Percentiles rank a stretch among this genome's conserved stretches.
phyloP scores from a whole-genome alignment of 2,113 vertebrate species.

The Callaeas wilsoni region DNA sequence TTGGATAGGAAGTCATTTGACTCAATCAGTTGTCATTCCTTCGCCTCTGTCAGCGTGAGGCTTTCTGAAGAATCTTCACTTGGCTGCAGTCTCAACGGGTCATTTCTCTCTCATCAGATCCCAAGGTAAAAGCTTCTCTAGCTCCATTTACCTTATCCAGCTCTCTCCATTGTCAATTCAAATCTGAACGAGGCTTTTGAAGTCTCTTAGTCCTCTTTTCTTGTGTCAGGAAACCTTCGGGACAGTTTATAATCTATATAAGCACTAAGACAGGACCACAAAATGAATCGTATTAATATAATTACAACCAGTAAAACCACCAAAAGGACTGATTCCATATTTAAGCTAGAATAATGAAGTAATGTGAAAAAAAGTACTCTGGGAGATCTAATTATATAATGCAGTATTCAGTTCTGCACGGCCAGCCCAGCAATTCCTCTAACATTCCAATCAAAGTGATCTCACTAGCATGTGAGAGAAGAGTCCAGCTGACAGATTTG shows the following conservation, averaged over 20 bases:
- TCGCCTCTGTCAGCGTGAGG: neutral
- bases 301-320: constrained; percentile 67
- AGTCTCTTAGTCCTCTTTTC: constrained; percentile 47
- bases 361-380: constrained; percentile 18
- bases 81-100: neutral
- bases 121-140: neutral
- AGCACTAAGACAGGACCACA: constrained; percentile 74
- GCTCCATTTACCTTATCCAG: neutral
- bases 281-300: constrained; percentile 70
- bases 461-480: constrained; percentile 73
- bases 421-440: constrained; percentile 54
- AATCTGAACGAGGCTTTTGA: neutral
- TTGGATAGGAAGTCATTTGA: neutral
- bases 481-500: constrained; percentile 73
- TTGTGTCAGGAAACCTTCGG: constrained; percentile 35
- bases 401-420: neutral
- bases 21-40: neutral
- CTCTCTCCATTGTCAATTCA: neutral
- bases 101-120: constrained; percentile 27
- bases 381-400: constrained; percentile 51
- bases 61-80: neutral
- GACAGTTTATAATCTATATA: constrained; percentile 67
- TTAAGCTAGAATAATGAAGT: constrained; percentile 47
- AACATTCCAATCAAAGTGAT: constrained; percentile 64
- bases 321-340: constrained; percentile 66